Evolutionary conservation across 64 coral and sea anemone genomes (phyloP).

Genomic region (Actinia equina): DNA sequence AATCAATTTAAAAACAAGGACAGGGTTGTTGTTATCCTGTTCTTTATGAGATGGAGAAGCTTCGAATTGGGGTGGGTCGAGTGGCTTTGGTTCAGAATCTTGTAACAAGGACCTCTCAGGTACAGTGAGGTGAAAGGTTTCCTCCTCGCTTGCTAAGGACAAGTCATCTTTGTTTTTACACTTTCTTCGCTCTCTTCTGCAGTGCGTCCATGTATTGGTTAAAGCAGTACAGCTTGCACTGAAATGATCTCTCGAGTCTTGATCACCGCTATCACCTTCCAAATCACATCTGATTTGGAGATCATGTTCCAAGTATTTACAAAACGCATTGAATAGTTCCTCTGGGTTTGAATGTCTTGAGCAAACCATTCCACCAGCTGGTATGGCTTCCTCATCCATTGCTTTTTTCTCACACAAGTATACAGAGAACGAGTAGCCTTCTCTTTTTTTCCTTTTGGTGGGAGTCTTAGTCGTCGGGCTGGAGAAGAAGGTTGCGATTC

Average conservation of each 20-base stretch:
- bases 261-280: not conserved
- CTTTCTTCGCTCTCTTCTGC: constrained; percentile 43
- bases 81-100: not conserved
- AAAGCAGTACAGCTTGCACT: constrained; percentile 32
- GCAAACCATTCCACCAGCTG: not conserved
- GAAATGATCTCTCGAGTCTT: not conserved
- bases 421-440: not conserved
- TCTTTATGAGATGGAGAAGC: not conserved
- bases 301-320: not conserved
- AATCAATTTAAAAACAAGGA: constrained; percentile 4
- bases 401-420: not conserved
- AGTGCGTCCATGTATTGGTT: constrained; percentile 63
- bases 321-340: not conserved
- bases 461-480: not conserved
- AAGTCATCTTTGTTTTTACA: not conserved
- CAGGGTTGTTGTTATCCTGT: not conserved
- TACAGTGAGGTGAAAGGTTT: not conserved
- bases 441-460: not conserved
- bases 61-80: not conserved
- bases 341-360: not conserved
- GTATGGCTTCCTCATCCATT: not conserved
- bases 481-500: not conserved
- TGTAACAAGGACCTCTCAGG: not conserved
- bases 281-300: not conserved
- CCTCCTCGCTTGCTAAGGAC: not conserved